Evolutionary conservation across 1,140 invertebrate genomes (phyloP).

Genomic region (Papilio xuthus): DNA sequence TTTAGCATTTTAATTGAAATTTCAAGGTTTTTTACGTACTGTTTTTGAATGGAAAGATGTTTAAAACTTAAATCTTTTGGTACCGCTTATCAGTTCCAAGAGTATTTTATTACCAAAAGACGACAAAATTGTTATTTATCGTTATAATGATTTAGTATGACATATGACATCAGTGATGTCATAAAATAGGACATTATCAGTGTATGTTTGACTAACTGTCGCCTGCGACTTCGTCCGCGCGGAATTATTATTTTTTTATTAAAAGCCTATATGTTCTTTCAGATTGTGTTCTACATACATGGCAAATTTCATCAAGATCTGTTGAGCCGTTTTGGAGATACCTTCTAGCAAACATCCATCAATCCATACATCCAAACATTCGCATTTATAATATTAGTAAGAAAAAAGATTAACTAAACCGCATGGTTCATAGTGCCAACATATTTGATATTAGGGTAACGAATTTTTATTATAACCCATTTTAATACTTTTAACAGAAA

Average conservation of each 20-base stretch:
- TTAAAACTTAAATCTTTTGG: background rate
- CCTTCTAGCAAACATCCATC: too few species aligned
- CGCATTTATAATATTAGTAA: too few species aligned
- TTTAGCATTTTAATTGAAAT: background rate
- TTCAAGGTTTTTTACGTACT: background rate
- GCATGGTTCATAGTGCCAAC: background rate
- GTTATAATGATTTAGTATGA: conserved; percentile 7
- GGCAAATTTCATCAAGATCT: too few species aligned
- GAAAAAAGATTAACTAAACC: background rate
- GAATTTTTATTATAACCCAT: background rate
- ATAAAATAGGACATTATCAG: background rate
- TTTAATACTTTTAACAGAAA: background rate
- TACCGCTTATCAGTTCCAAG: background rate
- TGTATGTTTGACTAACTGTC: conserved; percentile 1
- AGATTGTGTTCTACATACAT: too few species aligned
- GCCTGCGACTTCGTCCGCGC: too few species aligned
- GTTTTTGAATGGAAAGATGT: background rate
- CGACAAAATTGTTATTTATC: background rate
- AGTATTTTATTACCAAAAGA: background rate
- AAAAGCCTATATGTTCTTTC: too few species aligned
- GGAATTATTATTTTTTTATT: too few species aligned
- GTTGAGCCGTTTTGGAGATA: too few species aligned
- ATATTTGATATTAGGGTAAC: background rate
- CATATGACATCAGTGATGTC: conserved; percentile 13
- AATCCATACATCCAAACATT: too few species aligned